phyloP scores from a whole-genome alignment of 2,113 vertebrate species.

The Phylloscopus trochiloides region DNA sequence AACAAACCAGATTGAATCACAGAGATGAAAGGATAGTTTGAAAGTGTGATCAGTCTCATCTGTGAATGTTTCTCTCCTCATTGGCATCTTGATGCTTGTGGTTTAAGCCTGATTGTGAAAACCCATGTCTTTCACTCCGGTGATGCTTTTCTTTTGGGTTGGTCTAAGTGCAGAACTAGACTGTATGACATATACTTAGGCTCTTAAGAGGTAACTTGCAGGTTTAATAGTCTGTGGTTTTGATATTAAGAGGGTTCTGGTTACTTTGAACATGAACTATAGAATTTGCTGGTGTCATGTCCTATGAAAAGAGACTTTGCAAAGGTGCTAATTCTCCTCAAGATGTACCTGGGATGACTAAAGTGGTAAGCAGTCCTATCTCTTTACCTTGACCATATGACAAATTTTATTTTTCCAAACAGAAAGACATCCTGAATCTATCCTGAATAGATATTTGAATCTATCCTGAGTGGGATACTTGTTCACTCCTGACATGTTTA shows the following conservation, averaged over 20 bases:
- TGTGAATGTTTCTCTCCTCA: background rate
- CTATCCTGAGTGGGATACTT: background rate
- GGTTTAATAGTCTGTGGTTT: background rate
- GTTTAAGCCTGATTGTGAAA: background rate
- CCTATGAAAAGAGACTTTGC: background rate
- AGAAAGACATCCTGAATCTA: background rate
- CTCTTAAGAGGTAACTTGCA: background rate
- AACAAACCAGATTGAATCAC: background rate
- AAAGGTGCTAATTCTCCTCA: background rate
- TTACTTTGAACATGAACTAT: background rate
- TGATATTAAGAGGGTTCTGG: background rate
- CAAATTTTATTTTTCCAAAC: background rate
- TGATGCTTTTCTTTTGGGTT: background rate
- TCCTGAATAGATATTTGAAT: background rate
- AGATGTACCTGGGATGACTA: background rate
- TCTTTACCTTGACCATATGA: background rate
- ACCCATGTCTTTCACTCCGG: background rate
- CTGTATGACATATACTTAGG: background rate
- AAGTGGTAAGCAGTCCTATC: background rate
- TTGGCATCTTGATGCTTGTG: background rate
- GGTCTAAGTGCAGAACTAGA: background rate
- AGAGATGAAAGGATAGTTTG: background rate
- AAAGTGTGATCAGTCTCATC: background rate
- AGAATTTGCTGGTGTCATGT: background rate
- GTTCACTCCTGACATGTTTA: background rate